phyloP scores from a whole-genome alignment of 2,113 vertebrate species.

The Arvicanthis niloticus region DNA sequence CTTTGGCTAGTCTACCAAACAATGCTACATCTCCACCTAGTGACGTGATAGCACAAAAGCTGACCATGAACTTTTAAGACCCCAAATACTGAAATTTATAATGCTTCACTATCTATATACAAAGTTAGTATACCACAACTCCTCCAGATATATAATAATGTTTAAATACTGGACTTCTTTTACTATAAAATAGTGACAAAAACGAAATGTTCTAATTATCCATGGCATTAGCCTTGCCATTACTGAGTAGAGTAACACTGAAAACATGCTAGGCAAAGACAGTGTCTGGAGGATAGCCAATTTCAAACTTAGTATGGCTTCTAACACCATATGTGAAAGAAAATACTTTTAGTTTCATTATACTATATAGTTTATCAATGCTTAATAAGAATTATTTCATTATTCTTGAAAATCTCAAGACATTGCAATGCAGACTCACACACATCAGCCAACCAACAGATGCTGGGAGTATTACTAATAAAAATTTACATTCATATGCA shows the following conservation, averaged over 20 bases:
- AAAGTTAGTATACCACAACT: background rate
- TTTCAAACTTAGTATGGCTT: background rate
- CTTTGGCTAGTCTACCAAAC: conserved; percentile 56
- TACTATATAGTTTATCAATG: background rate
- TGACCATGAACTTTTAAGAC: background rate
- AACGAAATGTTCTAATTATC: background rate
- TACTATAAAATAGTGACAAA: background rate
- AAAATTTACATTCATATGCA: background rate
- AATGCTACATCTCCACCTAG: conserved; percentile 82
- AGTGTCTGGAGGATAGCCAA: conserved; percentile 22
- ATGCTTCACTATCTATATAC: background rate
- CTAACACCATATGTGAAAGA: conserved; percentile 15
- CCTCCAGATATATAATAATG: background rate
- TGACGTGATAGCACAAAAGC: conserved; percentile 71
- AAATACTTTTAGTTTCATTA: conserved; percentile 46
- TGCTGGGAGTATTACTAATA: background rate
- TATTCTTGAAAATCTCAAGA: conserved; percentile 30
- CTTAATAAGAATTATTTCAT: conserved; percentile 18
- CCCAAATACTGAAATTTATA: background rate
- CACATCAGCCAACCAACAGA: background rate
- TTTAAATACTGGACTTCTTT: background rate
- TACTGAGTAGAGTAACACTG: background rate
- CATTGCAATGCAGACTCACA: conserved; percentile 20
- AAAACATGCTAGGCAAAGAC: background rate
- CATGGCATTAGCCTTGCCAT: background rate